Conservation (phyloP, 2,113 vertebrate genomes). For the Arothron firmamentum region DNA sequence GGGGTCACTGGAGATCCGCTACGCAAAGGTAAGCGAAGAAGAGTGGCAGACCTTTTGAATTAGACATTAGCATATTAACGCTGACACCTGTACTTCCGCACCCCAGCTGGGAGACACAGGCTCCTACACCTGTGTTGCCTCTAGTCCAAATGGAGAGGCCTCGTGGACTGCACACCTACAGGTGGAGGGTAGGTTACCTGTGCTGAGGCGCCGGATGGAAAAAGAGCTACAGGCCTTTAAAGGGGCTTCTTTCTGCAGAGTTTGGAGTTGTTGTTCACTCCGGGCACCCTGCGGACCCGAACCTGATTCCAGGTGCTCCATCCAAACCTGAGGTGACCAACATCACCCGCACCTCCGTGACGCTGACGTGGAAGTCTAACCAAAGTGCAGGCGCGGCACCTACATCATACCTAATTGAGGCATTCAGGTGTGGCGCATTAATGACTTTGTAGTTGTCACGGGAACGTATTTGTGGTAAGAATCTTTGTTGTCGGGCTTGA, state of each 20-base stretch:
- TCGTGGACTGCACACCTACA: conserved; percentile 90
- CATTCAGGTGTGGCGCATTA: conserved; percentile 83
- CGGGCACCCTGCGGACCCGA: conserved; percentile 84
- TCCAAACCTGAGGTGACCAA: conserved; percentile 91
- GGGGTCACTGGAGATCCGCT: conserved; percentile 84
- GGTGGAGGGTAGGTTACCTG: conserved; percentile 83
- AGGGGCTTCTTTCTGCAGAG: conserved; percentile 68
- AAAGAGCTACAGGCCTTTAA: background rate
- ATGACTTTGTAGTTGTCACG: background rate
- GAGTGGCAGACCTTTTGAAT: background rate
- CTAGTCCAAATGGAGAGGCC: conserved; percentile 90
- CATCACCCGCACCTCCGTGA: conserved; percentile 85
- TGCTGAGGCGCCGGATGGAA: background rate
- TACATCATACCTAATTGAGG: conserved; percentile 92
- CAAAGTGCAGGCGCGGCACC: conserved; percentile 81
- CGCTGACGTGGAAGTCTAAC: conserved; percentile 87
- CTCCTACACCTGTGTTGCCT: conserved; percentile 88
- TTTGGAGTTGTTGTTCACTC: conserved; percentile 89
- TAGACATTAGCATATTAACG: background rate
- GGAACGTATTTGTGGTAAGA: background rate
- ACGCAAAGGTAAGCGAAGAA: conserved; percentile 81
- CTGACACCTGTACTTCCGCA: conserved; percentile 39
- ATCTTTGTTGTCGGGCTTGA: too few species aligned
- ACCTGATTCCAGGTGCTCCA: conserved; percentile 88
- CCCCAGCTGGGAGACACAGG: conserved; percentile 89